Conservation (phyloP, 2,888 invertebrate species). For the Norana najaformis region DNA sequence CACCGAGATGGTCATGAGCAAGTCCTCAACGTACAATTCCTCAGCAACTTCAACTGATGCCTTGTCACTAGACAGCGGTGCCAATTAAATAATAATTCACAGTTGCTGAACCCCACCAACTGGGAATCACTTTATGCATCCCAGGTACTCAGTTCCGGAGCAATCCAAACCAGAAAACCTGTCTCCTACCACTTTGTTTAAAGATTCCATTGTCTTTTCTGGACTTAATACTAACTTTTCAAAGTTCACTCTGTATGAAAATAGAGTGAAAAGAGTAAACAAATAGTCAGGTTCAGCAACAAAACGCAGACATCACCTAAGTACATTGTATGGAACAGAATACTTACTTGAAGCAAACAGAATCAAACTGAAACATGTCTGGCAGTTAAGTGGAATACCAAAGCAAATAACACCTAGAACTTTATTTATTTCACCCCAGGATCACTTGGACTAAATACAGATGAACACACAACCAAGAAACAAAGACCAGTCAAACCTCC, state of each 20-base stretch:
- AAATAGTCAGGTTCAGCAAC: neutral
- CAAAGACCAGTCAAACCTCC: neutral
- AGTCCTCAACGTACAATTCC: neutral
- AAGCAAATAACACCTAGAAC: neutral
- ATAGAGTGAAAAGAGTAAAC: neutral
- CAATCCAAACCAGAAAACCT: neutral
- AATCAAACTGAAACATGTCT: neutral
- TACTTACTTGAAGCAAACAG: neutral
- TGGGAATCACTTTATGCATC: neutral
- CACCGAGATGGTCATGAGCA: neutral
- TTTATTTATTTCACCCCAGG: neutral
- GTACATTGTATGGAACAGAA: neutral
- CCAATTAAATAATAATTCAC: neutral
- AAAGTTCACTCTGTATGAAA: neutral
- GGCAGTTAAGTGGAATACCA: neutral
- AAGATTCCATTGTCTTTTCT: neutral
- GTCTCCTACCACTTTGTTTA: neutral
- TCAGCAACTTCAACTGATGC: neutral
- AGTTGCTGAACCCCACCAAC: no score
- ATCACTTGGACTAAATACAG: neutral
- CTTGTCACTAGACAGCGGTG: neutral
- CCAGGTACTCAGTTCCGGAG: no score
- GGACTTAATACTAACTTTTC: neutral
- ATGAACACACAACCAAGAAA: neutral
- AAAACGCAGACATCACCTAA: neutral